A percentile compares a stretch with the other conserved stretches of the same genome.
Evolutionary conservation across 2,797 vertebrate genomes (phyloP).

Genomic region (Oreonectes daqikongensis): DNA sequence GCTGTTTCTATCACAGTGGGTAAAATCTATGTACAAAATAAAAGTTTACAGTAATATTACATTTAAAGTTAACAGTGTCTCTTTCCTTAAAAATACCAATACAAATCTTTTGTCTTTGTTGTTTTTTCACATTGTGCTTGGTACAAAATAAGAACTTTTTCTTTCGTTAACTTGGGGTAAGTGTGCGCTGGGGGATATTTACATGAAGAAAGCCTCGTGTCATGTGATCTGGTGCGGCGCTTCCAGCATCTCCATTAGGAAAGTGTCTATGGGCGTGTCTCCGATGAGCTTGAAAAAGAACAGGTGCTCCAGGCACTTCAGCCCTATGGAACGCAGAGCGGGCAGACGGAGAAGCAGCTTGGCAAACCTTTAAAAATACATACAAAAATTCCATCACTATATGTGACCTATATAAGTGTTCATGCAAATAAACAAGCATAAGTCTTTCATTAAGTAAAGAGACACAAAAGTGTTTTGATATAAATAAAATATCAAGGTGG

Average conservation of each 20-base stretch:
- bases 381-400: neutral
- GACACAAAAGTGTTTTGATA: constrained; percentile 1
- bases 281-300: constrained; percentile 98
- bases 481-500: constrained; percentile 17
- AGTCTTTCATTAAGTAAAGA: neutral
- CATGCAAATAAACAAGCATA: neutral
- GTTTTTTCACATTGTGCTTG: constrained; percentile 69
- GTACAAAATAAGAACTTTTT: constrained; percentile 76
- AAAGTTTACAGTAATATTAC: constrained; percentile 55
- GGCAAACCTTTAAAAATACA: constrained; percentile 80
- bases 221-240: constrained; percentile 85
- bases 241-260: constrained; percentile 98
- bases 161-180: constrained; percentile 61
- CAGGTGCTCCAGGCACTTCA: constrained; percentile 95
- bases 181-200: constrained; percentile 42
- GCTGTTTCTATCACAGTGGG: constrained; percentile 67
- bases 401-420: neutral
- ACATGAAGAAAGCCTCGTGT: constrained; percentile 50
- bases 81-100: constrained; percentile 54
- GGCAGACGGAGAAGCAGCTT: constrained; percentile 92
- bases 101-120: constrained; percentile 52
- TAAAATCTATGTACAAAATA: constrained; percentile 78
- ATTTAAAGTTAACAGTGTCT: constrained; percentile 62
- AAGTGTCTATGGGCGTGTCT: constrained; percentile 96
- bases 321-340: constrained; percentile 90